Evolutionary conservation across 2,888 invertebrate species (phyloP), one percentile per base, ranked within the genome.

Genomic region (Cerceris rybyensis): DNA sequence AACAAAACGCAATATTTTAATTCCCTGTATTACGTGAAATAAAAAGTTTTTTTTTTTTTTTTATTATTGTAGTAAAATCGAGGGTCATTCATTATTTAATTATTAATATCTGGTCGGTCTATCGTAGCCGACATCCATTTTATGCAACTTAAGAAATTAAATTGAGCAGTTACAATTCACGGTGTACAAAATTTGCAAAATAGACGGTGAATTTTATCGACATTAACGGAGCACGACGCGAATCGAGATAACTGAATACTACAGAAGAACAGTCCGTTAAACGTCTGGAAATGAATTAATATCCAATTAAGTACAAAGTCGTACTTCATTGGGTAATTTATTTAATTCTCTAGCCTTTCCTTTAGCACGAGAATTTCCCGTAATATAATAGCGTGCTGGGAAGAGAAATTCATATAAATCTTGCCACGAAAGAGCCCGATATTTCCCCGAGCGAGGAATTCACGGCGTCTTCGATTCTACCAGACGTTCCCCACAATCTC

Each of bases 351-450:
- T 57, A 17, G 16, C 17, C n/a, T n/a, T 11, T 52, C n/a, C 42
- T 60, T 50, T 11, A 11, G 28, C 55, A 7, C n/a, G 59, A n/a
- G 16, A 59, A 55, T 64, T 64, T 16, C 50, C 1, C 42, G 9
- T 65, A 65, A 61, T 66, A 66, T 69, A 73, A 73, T 52, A 61
- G 65, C 43, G 14, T 14, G 8, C 42, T 6, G 28, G 7, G 65
- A 54, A 28, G 63, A 75, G 64, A 71, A 65, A 71, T 71, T 71
- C 75, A 59, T 71, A 65, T 68, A 79, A 79, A 79, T 79, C 76
- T 72, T 57, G 59, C 16, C 16, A 28, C 41, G 14, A 57, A 28
- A 42, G 54, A 9, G 57, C 50, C 46, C 72, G 65, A 65, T 72
- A 72, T 76, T 76, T 72, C 61, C 63, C 49, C 66, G 50, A 59